Percentiles rank a stretch among this genome's conserved stretches.
phyloP scores from a whole-genome alignment of 2,797 vertebrate genomes.

The Gymnothorax javanicus region DNA sequence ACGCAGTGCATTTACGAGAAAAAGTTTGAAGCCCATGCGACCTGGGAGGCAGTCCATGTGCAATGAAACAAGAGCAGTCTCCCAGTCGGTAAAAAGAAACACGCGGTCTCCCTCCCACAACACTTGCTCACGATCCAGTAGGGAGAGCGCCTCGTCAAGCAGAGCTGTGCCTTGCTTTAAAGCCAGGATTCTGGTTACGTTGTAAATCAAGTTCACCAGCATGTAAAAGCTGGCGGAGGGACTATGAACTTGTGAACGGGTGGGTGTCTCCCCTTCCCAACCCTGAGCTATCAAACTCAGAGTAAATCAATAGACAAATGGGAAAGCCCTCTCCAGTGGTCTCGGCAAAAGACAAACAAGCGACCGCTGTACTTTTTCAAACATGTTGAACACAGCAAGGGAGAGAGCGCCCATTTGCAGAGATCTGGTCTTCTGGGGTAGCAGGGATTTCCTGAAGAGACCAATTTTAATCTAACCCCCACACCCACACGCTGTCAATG shows the following conservation, averaged over 20 bases:
- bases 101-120: not conserved
- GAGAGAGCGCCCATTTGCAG: not conserved
- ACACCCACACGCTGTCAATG: not conserved
- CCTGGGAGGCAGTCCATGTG: not conserved
- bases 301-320: slow-evolving; percentile 42
- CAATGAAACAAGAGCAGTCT: not conserved
- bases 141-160: not conserved
- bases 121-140: not conserved
- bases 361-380: slow-evolving; percentile 15
- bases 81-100: not conserved
- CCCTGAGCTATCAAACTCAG: slow-evolving; percentile 43
- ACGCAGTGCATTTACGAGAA: slow-evolving; percentile 21
- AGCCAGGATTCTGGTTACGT: slow-evolving; percentile 21
- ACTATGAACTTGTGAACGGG: slow-evolving; percentile 38
- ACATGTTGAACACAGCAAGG: slow-evolving; percentile 14
- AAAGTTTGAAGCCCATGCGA: not conserved
- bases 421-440: slow-evolving; percentile 15
- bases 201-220: slow-evolving; percentile 30
- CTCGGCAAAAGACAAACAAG: slow-evolving; percentile 41
- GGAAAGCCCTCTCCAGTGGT: slow-evolving; percentile 43
- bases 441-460: slow-evolving; percentile 10
- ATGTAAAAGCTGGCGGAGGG: slow-evolving; percentile 21
- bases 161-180: slow-evolving; percentile 16
- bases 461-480: not conserved
- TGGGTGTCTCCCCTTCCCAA: slow-evolving; percentile 30